Evolutionary conservation across 2,113 vertebrate species (phyloP).

Genomic region (Pelecanus crispus): DNA sequence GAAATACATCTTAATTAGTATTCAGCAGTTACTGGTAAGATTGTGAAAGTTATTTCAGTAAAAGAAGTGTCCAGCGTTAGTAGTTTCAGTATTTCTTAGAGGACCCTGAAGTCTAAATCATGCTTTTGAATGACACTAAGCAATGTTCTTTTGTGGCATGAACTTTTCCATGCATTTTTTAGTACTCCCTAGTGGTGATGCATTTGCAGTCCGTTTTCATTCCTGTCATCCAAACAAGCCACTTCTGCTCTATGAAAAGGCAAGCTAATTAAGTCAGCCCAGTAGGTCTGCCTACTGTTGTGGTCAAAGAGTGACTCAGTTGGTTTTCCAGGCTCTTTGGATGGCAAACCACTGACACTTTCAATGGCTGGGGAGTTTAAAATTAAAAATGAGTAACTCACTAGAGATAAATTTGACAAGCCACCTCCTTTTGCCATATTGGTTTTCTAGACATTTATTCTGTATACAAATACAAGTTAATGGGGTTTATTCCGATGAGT

Average conservation of each 20-base stretch:
- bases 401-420: not conserved
- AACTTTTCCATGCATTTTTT: not conserved
- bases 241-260: not conserved
- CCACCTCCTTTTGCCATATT: not conserved
- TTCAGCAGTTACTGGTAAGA: not conserved
- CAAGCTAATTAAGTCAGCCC: not conserved
- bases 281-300: not conserved
- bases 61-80: not conserved
- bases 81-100: not conserved
- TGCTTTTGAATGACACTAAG: not conserved
- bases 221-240: not conserved
- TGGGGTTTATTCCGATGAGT: not conserved
- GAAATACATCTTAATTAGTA: not conserved
- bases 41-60: not conserved
- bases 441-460: not conserved
- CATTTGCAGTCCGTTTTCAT: not conserved
- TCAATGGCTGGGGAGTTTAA: not conserved
- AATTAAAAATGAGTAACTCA: not conserved
- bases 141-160: not conserved
- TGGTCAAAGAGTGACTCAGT: not conserved
- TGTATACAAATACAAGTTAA: not conserved
- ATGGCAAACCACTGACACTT: conserved; percentile 34
- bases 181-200: not conserved
- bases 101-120: not conserved
- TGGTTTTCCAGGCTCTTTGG: not conserved